Evolutionary conservation across 2,888 invertebrate genomes (phyloP), one percentile per base, ranked within the genome.

Genomic region (Xylota sylvarum): DNA sequence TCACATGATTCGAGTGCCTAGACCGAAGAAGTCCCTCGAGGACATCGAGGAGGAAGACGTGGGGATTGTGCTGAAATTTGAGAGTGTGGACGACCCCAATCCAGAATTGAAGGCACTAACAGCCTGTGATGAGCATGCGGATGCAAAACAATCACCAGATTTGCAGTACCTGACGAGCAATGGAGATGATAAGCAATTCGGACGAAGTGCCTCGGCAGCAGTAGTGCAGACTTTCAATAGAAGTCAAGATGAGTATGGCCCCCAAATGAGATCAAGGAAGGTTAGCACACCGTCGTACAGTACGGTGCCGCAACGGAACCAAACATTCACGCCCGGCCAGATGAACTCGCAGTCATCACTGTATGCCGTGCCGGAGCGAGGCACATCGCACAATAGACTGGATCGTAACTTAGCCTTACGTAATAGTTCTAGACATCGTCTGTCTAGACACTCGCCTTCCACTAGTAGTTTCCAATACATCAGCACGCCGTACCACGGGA

Each of bases 401-500:
- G 89, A 89, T 64, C 89, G 89, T 6, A 65, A 88, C 5, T 78
- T 88, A 65, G 88, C 90, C 19, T 72, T 90, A 40, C 88, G 90
- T 2, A 90, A 91, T 0, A 94, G 92, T 40, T 92, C 92, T 0
- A 90, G 90, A 58, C 90, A 90, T 81, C 94, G 94, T 60, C 93
- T 94, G 1, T 95, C 95, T 0, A 94, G 94, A 89, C 94, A 95
- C 0, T 96, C 95, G 32, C 96, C 96, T 0, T 97, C 96, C 0
- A 95, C 95, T 0, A 96, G 97, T 43, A 97, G 97, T 60, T 97
- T 97, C 88, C 96, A 97, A 87, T 97, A 97, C 90, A 95, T 97
- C 90, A 96, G 96, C 58, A 97, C 97, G 0, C 96, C 97, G 0
- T 97, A 96, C 90, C 97, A 97, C 89, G 97, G 97, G 0, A 97